Percentiles rank a stretch among this genome's conserved stretches.
Evolutionary conservation across 2,797 vertebrate genomes (phyloP).

Genomic region (Anisognathus igniventris): DNA sequence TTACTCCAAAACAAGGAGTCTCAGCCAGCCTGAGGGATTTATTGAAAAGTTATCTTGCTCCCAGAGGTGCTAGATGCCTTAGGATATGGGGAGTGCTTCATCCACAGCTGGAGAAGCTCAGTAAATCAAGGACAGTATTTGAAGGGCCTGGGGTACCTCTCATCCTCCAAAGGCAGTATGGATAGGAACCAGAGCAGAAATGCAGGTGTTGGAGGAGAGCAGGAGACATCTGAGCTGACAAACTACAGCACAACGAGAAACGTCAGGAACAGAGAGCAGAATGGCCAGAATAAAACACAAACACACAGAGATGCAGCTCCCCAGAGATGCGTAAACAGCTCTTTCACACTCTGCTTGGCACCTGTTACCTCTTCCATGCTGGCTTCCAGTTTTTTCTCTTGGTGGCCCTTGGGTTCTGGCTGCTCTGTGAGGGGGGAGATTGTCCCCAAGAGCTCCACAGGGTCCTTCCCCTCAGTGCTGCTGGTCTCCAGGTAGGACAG

Average conservation of each 20-base stretch:
- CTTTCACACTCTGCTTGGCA: neutral
- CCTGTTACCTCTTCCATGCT: slow-evolving; percentile 72
- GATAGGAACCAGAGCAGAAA: neutral
- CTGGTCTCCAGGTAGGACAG: slow-evolving; percentile 71
- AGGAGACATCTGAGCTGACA: neutral
- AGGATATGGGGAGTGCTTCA: neutral
- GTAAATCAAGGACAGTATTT: neutral
- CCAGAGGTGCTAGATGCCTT: neutral
- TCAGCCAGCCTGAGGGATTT: neutral
- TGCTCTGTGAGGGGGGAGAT: slow-evolving; percentile 76
- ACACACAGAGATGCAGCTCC: neutral
- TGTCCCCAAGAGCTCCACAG: slow-evolving; percentile 74
- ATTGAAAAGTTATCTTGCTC: neutral
- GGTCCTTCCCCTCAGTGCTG: slow-evolving; percentile 54
- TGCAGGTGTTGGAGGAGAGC: neutral
- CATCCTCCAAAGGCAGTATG: neutral
- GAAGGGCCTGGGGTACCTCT: neutral
- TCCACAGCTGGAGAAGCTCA: neutral
- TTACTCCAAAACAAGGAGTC: neutral
- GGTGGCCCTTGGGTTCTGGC: slow-evolving; percentile 77
- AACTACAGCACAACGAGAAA: neutral
- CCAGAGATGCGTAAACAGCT: neutral
- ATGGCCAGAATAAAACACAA: neutral
- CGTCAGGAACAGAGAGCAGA: neutral
- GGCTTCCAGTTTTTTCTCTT: slow-evolving; percentile 59